Evolutionary conservation across 2,888 invertebrate species (phyloP).

Genomic region (Pyrrhosoma nymphula): DNA sequence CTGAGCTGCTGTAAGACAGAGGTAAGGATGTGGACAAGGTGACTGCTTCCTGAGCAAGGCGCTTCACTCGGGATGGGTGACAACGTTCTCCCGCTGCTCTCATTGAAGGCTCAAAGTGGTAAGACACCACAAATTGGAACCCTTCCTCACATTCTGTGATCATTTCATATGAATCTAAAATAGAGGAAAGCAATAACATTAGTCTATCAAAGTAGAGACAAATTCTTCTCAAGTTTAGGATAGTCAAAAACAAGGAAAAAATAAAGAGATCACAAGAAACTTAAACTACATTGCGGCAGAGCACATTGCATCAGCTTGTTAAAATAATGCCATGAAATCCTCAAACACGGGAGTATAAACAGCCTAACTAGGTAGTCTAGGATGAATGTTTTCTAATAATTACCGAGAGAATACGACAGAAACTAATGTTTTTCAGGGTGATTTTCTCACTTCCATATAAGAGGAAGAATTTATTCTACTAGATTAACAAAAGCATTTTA

Average conservation of each 20-base stretch:
- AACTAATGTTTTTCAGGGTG: too few species aligned
- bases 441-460: too few species aligned
- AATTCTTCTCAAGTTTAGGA: neutral
- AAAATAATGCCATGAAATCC: too few species aligned
- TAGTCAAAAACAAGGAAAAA: neutral
- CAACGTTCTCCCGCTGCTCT: conserved; percentile 92
- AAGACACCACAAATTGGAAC: conserved; percentile 91
- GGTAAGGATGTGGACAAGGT: conserved; percentile 95
- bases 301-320: too few species aligned
- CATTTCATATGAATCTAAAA: conserved; percentile 93
- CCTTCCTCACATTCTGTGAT: conserved; percentile 87
- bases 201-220: neutral
- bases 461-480: too few species aligned
- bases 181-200: neutral
- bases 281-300: neutral
- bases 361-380: too few species aligned
- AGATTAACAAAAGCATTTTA: too few species aligned
- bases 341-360: too few species aligned
- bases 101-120: conserved; percentile 94
- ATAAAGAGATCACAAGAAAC: neutral
- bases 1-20: conserved; percentile 94
- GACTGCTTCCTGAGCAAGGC: conserved; percentile 96
- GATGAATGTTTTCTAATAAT: too few species aligned
- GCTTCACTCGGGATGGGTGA: conserved; percentile 92
- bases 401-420: too few species aligned